Evolutionary conservation across 2,888 invertebrate species (phyloP).

Genomic region (Notodromas monacha): DNA sequence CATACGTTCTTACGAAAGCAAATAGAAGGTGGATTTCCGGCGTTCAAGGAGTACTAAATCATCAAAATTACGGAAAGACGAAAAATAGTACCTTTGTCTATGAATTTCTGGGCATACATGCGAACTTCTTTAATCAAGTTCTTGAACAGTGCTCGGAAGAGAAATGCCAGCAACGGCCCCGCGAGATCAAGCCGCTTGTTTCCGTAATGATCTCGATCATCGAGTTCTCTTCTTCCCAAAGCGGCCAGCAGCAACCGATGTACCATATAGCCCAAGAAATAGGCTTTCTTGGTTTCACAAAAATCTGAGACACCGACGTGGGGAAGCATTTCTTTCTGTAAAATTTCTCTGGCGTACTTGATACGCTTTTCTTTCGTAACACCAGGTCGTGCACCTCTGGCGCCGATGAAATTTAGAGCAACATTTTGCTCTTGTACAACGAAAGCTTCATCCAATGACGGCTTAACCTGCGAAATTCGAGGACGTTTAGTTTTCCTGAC

Average conservation of each 20-base stretch:
- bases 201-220: conserved; percentile 99
- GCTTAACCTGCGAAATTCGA: conserved; percentile 49
- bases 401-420: conserved; percentile 90
- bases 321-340: conserved; percentile 98
- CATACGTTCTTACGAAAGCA: too few species aligned
- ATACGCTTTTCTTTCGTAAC: conserved; percentile 96
- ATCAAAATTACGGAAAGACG: too few species aligned
- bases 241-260: conserved; percentile 76
- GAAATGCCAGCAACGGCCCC: conserved; percentile 76
- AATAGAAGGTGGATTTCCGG: too few species aligned
- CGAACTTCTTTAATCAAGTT: conserved; percentile 87
- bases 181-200: conserved; percentile 93
- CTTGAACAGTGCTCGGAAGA: conserved; percentile 82
- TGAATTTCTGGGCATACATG: conserved; percentile 94
- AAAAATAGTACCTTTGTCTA: too few species aligned
- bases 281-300: conserved; percentile 98
- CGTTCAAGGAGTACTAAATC: too few species aligned
- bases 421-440: conserved; percentile 98
- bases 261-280: conserved; percentile 96
- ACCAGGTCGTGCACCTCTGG: conserved; percentile 83
- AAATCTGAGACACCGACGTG: conserved; percentile 98
- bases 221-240: conserved; percentile 58
- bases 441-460: conserved; percentile 93
- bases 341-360: conserved; percentile 92
- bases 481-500: too few species aligned